A percentile compares a stretch with the other conserved stretches of the same genome.
phyloP scores from a whole-genome alignment of 2,797 vertebrate species.

The Eutrigla gurnardus region DNA sequence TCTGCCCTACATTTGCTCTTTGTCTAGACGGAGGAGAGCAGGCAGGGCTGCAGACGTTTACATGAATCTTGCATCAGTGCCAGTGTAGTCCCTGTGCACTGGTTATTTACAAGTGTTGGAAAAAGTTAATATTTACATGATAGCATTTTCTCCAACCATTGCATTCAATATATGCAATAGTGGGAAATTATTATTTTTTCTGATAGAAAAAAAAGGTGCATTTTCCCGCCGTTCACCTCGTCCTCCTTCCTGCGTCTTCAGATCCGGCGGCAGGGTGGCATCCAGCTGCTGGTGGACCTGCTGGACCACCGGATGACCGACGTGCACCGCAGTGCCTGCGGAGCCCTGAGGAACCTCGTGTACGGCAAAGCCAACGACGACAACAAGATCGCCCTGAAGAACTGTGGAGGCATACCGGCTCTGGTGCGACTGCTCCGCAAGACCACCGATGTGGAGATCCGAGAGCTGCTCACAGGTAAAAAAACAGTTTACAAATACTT shows the following conservation, averaged over 20 bases:
- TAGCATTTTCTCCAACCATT: not conserved
- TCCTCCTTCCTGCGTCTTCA: conserved; percentile 59
- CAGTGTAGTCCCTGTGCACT: not conserved
- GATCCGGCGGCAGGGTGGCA: conserved; percentile 97
- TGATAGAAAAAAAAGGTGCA: not conserved
- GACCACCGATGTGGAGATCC: conserved; percentile 96
- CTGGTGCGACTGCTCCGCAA: conserved; percentile 96
- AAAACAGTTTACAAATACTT: not conserved
- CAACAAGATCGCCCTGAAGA: conserved; percentile 98
- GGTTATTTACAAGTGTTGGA: conserved; percentile 6
- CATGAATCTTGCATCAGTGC: conserved; percentile 28
- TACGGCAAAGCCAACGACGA: conserved; percentile 98
- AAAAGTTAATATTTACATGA: not conserved
- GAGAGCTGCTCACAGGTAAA: conserved; percentile 97
- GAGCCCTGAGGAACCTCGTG: conserved; percentile 95
- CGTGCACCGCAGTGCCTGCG: conserved; percentile 97
- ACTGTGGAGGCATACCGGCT: conserved; percentile 96
- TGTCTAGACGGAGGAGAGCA: conserved; percentile 46
- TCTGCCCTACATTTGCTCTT: conserved; percentile 55
- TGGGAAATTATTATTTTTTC: not conserved
- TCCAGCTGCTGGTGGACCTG: conserved; percentile 96
- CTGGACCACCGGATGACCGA: conserved; percentile 97
- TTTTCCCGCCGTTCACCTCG: not conserved
- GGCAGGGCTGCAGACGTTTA: conserved; percentile 33
- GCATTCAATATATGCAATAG: not conserved